Evolutionary conservation across 2,113 vertebrate species (phyloP), one percentile per base, ranked within the genome.

Genomic region (Semnornis frantzii): DNA sequence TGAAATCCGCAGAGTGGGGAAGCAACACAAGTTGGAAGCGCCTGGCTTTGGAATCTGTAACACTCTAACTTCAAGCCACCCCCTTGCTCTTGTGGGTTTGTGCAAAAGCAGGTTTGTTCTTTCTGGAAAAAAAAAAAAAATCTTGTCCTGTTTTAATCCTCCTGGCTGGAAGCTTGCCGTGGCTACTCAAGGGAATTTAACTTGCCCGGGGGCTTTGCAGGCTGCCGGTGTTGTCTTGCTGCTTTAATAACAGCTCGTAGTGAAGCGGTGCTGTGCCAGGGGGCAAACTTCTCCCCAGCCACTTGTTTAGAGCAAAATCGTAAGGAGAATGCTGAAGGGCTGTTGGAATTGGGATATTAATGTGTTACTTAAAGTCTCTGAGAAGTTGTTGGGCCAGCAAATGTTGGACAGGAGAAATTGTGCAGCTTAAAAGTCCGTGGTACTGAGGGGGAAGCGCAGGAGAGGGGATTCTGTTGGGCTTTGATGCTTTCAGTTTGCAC

Each of bases 11-110:
- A 64, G 96, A 96, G 96, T 97, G 96, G 96, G 96, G 95, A 90
- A 97, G 92, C 95, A 97, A 96, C 95, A 95, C 89, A 96, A 98
- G 97, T 96, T 97, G 90, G 96, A 97, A 97, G 90, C 88, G 94
- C 48, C 91, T 97, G 50, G 85, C 93, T 93, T 93, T 96, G 95
- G 94, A 97, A 92, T 95, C 93, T 93, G 83, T 92, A 17, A 89
- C 91, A 85, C 76, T 85, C 31, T 90, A 81, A 76, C 95, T 90
- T 71, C 76, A 68, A 68, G 50, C 50, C 50, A 52, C 12, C 60
- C 82, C 80, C 91, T 89, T 94, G 74, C 86, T 85, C 31, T 89
- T 89, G 83, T 74, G 90, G 85, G 75, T 93, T 92, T 89, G 90
- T 71, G 42, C 42, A 42, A 42, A 42, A 63, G 93, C 95, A 97